Conservation (phyloP, 2,797 vertebrate species). For the Syncerus caffer region DNA sequence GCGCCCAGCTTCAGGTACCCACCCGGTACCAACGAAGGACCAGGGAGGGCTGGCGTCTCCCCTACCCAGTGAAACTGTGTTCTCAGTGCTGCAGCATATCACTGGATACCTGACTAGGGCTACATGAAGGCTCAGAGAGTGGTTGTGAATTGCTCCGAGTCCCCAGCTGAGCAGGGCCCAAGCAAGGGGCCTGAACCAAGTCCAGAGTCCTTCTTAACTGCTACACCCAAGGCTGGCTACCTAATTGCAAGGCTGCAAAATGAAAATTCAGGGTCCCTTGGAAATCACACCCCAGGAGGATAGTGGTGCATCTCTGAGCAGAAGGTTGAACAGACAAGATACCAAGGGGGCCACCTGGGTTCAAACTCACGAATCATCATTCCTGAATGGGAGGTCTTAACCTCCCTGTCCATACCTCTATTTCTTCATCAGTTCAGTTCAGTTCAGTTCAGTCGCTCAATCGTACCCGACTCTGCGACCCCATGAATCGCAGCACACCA, state of each 20-base stretch:
- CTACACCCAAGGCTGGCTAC: neutral
- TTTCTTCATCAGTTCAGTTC: neutral
- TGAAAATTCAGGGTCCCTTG: neutral
- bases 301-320: no score
- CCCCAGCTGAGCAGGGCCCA: neutral
- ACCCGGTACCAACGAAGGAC: neutral
- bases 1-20: neutral
- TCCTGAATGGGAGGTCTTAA: neutral
- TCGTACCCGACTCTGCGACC: no score
- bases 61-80: neutral
- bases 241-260: neutral
- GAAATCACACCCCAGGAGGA: neutral
- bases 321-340: neutral
- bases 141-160: neutral
- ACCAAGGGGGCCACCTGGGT: neutral
- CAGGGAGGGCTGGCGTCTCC: fast-evolving
- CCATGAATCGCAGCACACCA: no score
- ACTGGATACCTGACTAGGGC: fast-evolving
- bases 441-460: no score
- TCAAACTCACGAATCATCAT: neutral
- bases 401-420: fast-evolving
- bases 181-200: neutral
- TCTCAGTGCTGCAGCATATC: fast-evolving
- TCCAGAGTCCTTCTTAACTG: neutral
- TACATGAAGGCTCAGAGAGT: neutral